Percentiles rank a stretch among this genome's conserved stretches.
Evolutionary conservation across 2,888 invertebrate genomes (phyloP).

Genomic region (Torymus texanus): DNA sequence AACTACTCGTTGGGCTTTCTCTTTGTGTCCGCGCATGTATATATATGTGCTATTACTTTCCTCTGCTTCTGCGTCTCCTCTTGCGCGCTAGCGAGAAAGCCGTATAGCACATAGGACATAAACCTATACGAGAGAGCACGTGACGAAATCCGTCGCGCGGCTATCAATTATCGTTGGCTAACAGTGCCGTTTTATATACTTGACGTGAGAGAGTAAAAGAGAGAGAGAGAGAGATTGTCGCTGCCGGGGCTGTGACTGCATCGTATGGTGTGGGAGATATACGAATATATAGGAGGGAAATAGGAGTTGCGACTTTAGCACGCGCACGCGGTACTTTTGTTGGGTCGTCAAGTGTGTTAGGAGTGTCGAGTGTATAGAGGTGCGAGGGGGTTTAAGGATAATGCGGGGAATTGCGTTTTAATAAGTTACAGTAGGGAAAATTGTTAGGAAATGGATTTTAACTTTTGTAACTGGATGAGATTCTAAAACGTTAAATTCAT

Average conservation of each 20-base stretch:
- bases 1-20: slow-evolving; percentile 26
- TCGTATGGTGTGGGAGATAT: too few relatives aligned
- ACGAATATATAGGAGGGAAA: too few relatives aligned
- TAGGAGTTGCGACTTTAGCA: too few relatives aligned
- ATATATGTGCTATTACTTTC: not conserved
- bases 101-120: not conserved
- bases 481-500: too few relatives aligned
- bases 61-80: slow-evolving; percentile 26
- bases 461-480: too few relatives aligned
- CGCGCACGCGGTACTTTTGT: too few relatives aligned
- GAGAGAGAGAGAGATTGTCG: slow-evolving; percentile 1
- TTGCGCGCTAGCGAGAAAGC: slow-evolving; percentile 39
- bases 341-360: too few relatives aligned
- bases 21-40: slow-evolving; percentile 25
- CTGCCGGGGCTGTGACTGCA: not conserved
- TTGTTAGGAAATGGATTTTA: too few relatives aligned
- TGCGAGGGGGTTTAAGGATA: too few relatives aligned
- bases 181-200: slow-evolving; percentile 51
- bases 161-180: slow-evolving; percentile 60
- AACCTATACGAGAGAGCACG: slow-evolving; percentile 7
- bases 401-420: too few relatives aligned
- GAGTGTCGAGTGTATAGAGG: too few relatives aligned
- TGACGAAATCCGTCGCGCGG: slow-evolving; percentile 60
- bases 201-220: not conserved
- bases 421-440: too few relatives aligned